Conservation (phyloP, 2,113 vertebrate species). For the Psettodes erumei region DNA sequence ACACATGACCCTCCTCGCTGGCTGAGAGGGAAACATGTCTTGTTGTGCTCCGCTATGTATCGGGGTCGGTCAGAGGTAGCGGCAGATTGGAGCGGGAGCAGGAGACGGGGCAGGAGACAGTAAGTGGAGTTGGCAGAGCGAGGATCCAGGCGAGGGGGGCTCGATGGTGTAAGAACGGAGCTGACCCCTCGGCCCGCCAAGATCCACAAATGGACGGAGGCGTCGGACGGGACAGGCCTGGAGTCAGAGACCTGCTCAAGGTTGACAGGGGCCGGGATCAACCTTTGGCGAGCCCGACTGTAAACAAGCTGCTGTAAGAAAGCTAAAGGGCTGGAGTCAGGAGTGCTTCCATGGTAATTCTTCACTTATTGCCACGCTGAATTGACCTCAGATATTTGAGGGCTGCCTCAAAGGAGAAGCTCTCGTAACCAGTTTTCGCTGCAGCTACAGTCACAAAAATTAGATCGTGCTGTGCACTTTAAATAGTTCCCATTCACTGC, state of each 20-base stretch:
- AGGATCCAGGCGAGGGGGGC: slow-evolving; percentile 73
- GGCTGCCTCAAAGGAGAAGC: slow-evolving; percentile 54
- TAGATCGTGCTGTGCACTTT: slow-evolving; percentile 26
- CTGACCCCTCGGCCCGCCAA: slow-evolving; percentile 74
- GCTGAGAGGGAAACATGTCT: slow-evolving; percentile 79
- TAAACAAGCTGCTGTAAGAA: slow-evolving; percentile 77
- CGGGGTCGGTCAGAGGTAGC: slow-evolving; percentile 72
- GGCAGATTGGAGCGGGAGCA: slow-evolving; percentile 61
- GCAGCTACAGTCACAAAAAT: slow-evolving; percentile 47
- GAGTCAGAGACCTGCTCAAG: slow-evolving; percentile 81
- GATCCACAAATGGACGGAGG: slow-evolving; percentile 75
- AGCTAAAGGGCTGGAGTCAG: slow-evolving; percentile 72
- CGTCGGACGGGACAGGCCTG: slow-evolving; percentile 74
- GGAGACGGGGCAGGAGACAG: slow-evolving; percentile 68
- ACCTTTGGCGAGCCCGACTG: slow-evolving; percentile 65
- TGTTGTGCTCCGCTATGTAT: slow-evolving; percentile 67
- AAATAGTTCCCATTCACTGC: slow-evolving; percentile 31
- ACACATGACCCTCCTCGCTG: slow-evolving; percentile 71
- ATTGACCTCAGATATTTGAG: slow-evolving; percentile 65
- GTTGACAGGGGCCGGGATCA: slow-evolving; percentile 80
- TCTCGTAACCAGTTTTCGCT: slow-evolving; percentile 38
- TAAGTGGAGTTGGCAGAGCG: slow-evolving; percentile 80
- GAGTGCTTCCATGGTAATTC: slow-evolving; percentile 70
- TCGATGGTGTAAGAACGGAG: slow-evolving; percentile 73
- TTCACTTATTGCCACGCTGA: slow-evolving; percentile 69